phyloP scores from a whole-genome alignment of 2,797 vertebrate species.

The Valencia hispanica region DNA sequence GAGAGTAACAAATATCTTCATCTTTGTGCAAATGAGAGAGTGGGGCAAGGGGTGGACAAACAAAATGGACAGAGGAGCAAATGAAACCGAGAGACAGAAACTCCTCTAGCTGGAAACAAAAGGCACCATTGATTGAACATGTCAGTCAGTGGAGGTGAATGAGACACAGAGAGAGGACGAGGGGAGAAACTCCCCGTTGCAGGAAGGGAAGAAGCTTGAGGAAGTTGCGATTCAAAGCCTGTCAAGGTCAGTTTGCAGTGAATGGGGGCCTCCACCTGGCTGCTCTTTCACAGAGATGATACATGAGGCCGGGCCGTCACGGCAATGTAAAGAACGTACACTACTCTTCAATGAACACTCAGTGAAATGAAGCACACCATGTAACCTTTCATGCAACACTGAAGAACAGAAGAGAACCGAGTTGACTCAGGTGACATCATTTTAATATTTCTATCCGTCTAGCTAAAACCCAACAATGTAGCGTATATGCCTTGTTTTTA shows the following conservation, averaged over 20 bases:
- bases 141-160: slow-evolving; percentile 56
- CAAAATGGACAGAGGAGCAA: slow-evolving; percentile 35
- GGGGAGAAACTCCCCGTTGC: slow-evolving; percentile 19
- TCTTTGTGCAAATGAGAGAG: slow-evolving; percentile 32
- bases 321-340: slow-evolving; percentile 39
- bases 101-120: slow-evolving; percentile 59
- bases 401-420: not conserved
- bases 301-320: slow-evolving; percentile 36
- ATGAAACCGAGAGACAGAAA: slow-evolving; percentile 37
- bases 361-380: slow-evolving; percentile 10
- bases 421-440: not conserved
- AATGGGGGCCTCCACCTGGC: slow-evolving; percentile 74
- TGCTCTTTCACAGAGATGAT: slow-evolving; percentile 55
- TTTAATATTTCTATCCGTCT: not conserved
- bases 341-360: slow-evolving; percentile 13
- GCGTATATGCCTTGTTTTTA: not conserved
- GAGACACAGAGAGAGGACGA: slow-evolving; percentile 26
- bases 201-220: slow-evolving; percentile 55
- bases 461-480: not conserved
- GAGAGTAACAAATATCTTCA: slow-evolving; percentile 49
- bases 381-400: not conserved
- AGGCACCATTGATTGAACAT: slow-evolving; percentile 63
- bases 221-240: slow-evolving; percentile 72
- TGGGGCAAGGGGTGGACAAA: slow-evolving; percentile 26
- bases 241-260: slow-evolving; percentile 80